Conservation (phyloP, 2,888 invertebrate genomes). For the Amaurobius ferox region DNA sequence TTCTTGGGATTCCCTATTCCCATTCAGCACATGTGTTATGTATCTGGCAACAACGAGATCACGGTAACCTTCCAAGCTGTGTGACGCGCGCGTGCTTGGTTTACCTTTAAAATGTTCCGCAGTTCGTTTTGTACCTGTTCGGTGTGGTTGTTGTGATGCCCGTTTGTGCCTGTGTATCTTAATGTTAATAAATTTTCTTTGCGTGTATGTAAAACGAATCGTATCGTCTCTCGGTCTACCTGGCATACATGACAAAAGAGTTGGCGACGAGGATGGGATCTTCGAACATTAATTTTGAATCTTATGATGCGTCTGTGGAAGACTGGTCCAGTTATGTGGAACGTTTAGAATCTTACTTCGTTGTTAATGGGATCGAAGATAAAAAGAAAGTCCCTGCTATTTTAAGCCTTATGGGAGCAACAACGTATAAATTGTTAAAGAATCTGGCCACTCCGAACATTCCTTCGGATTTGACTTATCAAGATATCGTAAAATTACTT, state of each 20-base stretch:
- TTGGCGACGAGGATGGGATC: constrained; percentile 34
- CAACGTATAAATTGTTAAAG: constrained; percentile 48
- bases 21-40: no score
- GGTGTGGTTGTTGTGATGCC: constrained; percentile 33
- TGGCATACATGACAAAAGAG: constrained; percentile 23
- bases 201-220: constrained; percentile 45
- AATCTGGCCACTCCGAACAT: constrained; percentile 47
- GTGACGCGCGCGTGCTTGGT: no score
- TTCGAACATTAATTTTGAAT: constrained; percentile 47
- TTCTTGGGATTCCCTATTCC: no score
- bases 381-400: constrained; percentile 43
- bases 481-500: constrained; percentile 51
- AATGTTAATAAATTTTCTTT: constrained; percentile 41
- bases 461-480: constrained; percentile 39
- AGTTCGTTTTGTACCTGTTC: constrained; percentile 35
- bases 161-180: constrained; percentile 39
- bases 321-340: constrained; percentile 48
- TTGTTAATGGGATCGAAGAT: constrained; percentile 48
- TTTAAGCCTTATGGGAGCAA: constrained; percentile 46
- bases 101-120: no score
- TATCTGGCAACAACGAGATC: no score
- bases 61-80: no score
- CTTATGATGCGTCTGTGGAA: constrained; percentile 40
- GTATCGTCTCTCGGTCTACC: constrained; percentile 48
- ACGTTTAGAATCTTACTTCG: constrained; percentile 46